These are phyloP conservation scores for Brienomyrus brachyistius DNA, from an alignment of 2,113 vertebrate genomes.

Conservation along the genomic window DNA sequence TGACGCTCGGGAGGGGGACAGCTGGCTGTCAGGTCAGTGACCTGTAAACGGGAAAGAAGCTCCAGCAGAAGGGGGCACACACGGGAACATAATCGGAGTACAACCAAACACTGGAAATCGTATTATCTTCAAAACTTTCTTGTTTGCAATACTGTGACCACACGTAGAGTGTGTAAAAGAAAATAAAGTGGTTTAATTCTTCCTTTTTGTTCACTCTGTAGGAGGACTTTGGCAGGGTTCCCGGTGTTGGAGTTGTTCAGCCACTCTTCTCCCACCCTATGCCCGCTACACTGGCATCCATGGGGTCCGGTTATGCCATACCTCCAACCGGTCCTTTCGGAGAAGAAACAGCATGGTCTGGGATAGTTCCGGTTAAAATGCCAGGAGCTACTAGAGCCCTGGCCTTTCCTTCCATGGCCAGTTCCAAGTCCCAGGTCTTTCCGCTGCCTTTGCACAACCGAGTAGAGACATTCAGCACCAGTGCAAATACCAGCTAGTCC, in stretches of 20 bases:
- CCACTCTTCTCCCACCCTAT: not conserved
- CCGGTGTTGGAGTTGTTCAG: too few relatives aligned
- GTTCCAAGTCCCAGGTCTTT: not conserved
- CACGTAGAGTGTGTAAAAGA: not conserved
- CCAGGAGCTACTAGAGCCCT: not conserved
- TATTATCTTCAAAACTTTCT: not conserved
- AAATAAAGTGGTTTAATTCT: not conserved
- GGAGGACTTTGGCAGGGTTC: not conserved
- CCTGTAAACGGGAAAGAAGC: not conserved
- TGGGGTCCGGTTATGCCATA: not conserved
- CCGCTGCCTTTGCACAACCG: not conserved
- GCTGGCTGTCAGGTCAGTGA: not conserved
- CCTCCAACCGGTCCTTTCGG: not conserved
- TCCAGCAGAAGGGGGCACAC: not conserved
- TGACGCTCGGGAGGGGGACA: not conserved
- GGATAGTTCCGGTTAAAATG: not conserved
- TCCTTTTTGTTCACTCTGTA: not conserved
- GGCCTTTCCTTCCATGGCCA: not conserved
- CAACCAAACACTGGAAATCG: not conserved
- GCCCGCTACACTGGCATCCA: not conserved
- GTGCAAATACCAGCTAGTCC: not conserved
- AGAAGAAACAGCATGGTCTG: not conserved
- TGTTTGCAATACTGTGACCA: not conserved
- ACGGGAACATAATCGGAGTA: not conserved
- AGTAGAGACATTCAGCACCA: slow-evolving; percentile 7